A percentile compares a stretch with the other conserved stretches of the same genome.
These are phyloP conservation scores for Ceuthmochares aereus DNA, from an alignment of 2,113 vertebrate genomes.

Conservation along the genomic window DNA sequence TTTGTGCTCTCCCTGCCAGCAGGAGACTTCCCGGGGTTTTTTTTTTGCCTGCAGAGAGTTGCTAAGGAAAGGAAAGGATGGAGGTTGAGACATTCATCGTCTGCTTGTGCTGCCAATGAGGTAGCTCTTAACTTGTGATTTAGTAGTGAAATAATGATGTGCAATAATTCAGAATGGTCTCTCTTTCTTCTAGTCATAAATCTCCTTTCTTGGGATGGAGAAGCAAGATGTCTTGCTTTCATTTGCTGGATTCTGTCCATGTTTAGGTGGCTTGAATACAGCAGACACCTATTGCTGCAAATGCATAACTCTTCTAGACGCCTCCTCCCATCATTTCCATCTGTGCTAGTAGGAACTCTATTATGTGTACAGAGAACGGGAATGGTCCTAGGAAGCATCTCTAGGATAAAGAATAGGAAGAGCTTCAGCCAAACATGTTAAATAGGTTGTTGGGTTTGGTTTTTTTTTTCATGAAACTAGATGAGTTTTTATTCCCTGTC, in stretches of 20 bases:
- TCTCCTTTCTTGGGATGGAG: background rate
- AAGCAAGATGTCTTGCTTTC: background rate
- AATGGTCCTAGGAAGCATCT: background rate
- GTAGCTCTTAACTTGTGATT: background rate
- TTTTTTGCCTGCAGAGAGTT: background rate
- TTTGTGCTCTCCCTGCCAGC: background rate
- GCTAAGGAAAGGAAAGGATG: background rate
- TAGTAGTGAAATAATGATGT: constrained; percentile 12
- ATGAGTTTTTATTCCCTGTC: background rate
- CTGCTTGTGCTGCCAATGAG: background rate
- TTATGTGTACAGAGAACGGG: background rate
- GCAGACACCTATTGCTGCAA: background rate
- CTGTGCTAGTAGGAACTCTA: background rate
- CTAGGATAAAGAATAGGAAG: background rate
- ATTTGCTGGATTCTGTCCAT: background rate
- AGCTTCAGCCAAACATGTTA: background rate
- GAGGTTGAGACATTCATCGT: background rate
- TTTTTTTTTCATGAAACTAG: background rate
- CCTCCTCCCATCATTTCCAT: background rate
- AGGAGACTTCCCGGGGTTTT: background rate
- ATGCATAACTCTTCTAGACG: background rate
- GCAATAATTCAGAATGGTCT: background rate
- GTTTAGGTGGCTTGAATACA: background rate
- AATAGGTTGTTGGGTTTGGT: background rate
- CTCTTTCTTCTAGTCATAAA: background rate